phyloP scores from a whole-genome alignment of 2,797 vertebrate genomes.

The Cheirogaleus major region DNA sequence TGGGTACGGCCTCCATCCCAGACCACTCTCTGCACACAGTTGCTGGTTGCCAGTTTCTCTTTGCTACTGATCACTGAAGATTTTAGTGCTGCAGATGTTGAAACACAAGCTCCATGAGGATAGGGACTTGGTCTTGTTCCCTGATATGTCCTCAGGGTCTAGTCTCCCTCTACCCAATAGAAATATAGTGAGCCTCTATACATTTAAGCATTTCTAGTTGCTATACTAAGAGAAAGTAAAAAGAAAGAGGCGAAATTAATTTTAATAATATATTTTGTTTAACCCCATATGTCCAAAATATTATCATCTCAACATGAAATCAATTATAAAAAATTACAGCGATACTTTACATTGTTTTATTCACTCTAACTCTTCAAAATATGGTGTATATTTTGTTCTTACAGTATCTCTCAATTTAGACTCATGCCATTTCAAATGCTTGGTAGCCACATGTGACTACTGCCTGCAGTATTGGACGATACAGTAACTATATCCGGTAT shows the following conservation, averaged over 20 bases:
- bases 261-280: constrained; percentile 15
- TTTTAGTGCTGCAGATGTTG: neutral
- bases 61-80: neutral
- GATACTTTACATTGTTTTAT: neutral
- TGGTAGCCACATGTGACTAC: neutral
- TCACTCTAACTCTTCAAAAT: neutral
- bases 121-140: neutral
- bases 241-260: neutral
- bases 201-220: neutral
- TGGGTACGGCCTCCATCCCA: neutral
- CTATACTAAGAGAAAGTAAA: neutral
- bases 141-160: neutral
- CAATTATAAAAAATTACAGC: neutral
- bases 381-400: neutral
- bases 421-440: neutral
- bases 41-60: constrained; percentile 12
- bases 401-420: neutral
- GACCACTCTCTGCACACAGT: neutral
- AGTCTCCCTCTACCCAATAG: neutral
- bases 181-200: neutral
- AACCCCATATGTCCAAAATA: neutral
- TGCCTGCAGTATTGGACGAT: neutral
- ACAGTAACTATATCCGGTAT: neutral
- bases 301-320: neutral
- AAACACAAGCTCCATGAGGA: neutral